Base-by-base conservation (phyloP, 2,888 invertebrate species). In the Plagiodera versicolora region DNA sequence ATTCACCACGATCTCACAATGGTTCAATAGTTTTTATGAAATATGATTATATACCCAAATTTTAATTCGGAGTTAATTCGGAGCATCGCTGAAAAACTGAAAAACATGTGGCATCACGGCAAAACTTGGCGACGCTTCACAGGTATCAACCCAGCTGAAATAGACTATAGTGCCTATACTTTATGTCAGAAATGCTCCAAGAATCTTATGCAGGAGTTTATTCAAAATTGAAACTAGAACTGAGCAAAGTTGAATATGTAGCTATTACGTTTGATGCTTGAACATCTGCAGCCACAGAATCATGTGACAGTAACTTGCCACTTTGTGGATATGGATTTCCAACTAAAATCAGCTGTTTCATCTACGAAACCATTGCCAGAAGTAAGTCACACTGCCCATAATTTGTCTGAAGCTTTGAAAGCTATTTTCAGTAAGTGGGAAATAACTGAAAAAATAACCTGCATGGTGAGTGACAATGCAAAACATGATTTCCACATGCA, bases 381-480 rank as follows among this genome's bases (percentile, higher is more conserved):
- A 30, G 32, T 64, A 18, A 18, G 60, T 45, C 67, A 67, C 35
- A 64, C 60, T 11, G 11, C 64, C 16, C 60, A 64, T 51, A 64
- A 66, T 58, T 46, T 66, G 45, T 30, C 63, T 16, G 30, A 17
- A 16, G 51, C 57, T n/a, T 48, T 66, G 46, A 57, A 47, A n/a
- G 48, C 10, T 6, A 58, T 60, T 18, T 61, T 64, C 32, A 24
- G 20, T 10, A 56, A 60, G n/a, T 64, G 66, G 66, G 32, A 56
- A 18, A 56, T 64, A 16, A 18, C 46, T 9, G 47, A 62, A 28
- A 64, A 62, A 57, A 35, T 61, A 44, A 19, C 58, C n/a, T 66
- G 61, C 28, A 66, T 65, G 45, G 66, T 66, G 16, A 66, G 57
- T 24, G 64, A 66, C 44, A 66, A 62, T 52, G 64, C 60, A 10